Percentiles rank a stretch among this genome's conserved stretches.
phyloP scores from a whole-genome alignment of 1,140 invertebrate genomes.

The Nasonia giraulti region DNA sequence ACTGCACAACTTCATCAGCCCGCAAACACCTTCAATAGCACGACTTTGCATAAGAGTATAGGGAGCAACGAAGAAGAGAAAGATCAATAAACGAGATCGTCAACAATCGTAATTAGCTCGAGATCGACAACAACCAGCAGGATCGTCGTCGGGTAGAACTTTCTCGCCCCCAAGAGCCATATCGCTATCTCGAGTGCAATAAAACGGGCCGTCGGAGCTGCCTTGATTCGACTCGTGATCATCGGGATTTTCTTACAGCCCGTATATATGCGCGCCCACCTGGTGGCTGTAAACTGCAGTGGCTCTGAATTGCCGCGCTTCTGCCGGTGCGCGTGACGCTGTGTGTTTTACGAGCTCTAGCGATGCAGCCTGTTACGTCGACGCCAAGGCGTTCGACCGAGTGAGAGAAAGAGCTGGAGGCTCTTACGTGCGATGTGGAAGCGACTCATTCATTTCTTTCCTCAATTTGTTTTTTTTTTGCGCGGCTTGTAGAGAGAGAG shows the following conservation, averaged over 20 bases:
- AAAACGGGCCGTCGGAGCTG: neutral
- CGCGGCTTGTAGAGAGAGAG: neutral
- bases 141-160: neutral
- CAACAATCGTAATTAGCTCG: neutral
- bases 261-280: neutral
- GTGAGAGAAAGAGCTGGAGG: no score
- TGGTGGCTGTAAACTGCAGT: neutral
- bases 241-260: neutral
- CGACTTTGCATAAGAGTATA: no score
- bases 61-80: no score
- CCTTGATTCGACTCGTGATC: slow-evolving; percentile 19
- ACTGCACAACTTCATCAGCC: no score
- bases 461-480: neutral
- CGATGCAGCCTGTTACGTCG: slow-evolving; percentile 17
- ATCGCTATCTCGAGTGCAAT: neutral
- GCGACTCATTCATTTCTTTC: slow-evolving; percentile 4
- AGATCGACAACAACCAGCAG: neutral
- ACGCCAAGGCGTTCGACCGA: no score
- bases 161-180: neutral
- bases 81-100: neutral
- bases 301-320: slow-evolving; percentile 22
- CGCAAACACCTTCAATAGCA: no score
- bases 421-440: neutral
- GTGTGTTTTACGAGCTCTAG: slow-evolving; percentile 32
- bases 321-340: neutral